Conservation (phyloP, 2,888 invertebrate species). For the Crepidodera aurea region DNA sequence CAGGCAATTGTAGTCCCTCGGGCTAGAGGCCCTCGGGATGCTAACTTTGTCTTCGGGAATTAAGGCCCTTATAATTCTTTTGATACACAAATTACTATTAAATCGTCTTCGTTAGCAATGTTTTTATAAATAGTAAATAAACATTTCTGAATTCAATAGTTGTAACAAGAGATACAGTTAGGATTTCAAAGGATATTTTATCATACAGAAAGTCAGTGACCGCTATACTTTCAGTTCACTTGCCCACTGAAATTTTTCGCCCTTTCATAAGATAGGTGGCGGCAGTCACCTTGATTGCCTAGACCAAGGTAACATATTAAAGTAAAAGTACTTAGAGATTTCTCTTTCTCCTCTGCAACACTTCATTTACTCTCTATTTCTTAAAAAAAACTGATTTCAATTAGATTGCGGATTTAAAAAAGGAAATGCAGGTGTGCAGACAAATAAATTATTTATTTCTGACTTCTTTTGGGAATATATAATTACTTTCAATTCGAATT, state of each 20-base stretch:
- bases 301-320: slow-evolving; percentile 11
- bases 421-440: not conserved
- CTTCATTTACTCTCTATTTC: slow-evolving; percentile 26
- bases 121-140: no score
- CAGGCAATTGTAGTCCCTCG: no score
- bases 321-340: slow-evolving; percentile 30
- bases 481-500: no score
- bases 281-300: slow-evolving; percentile 14
- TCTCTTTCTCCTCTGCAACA: slow-evolving; percentile 25
- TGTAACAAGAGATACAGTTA: no score
- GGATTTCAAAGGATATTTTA: no score
- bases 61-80: no score
- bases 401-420: slow-evolving; percentile 15
- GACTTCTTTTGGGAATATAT: not conserved
- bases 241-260: slow-evolving; percentile 19
- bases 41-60: no score
- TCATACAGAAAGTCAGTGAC: slow-evolving; percentile 8
- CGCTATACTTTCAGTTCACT: slow-evolving; percentile 19
- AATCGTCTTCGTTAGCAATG: no score
- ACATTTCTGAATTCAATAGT: no score
- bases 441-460: not conserved
- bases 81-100: no score
- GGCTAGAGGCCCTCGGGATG: no score
- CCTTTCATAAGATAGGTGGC: slow-evolving; percentile 19
- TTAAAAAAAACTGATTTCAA: slow-evolving; percentile 9